Conservation (phyloP, 2,113 vertebrate genomes). For the Uria lomvia region DNA sequence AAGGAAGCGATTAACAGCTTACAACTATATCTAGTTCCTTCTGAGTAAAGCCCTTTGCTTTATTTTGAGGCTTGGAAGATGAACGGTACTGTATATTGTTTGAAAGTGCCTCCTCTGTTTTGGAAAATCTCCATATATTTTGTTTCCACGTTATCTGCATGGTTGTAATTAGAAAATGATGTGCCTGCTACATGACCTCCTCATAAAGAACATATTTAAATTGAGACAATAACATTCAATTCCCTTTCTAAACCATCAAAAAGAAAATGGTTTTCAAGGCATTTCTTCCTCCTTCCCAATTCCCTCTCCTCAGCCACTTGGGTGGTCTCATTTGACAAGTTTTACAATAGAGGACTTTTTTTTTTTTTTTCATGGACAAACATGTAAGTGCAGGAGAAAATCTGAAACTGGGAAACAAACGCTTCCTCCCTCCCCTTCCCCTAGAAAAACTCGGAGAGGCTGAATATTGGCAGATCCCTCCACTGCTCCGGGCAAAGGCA, state of each 20-base stretch:
- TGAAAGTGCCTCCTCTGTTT: not conserved
- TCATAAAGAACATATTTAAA: slow-evolving; percentile 51
- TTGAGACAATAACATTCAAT: slow-evolving; percentile 61
- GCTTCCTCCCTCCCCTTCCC: not conserved
- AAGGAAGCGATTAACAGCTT: slow-evolving; percentile 26
- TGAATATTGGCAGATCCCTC: not conserved
- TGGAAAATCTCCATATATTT: slow-evolving; percentile 56
- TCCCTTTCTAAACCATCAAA: slow-evolving; percentile 69
- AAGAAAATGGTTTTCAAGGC: slow-evolving; percentile 65
- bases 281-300: slow-evolving; percentile 48
- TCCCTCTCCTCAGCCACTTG: slow-evolving; percentile 39
- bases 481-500: not conserved
- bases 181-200: slow-evolving; percentile 62
- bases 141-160: slow-evolving; percentile 41
- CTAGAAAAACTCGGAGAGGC: not conserved
- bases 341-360: slow-evolving; percentile 25
- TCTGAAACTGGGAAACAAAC: slow-evolving; percentile 15
- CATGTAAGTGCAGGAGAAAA: slow-evolving; percentile 38
- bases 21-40: not conserved
- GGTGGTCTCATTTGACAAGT: slow-evolving; percentile 63
- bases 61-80: slow-evolving; percentile 25
- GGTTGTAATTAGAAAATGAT: slow-evolving; percentile 63
- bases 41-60: slow-evolving; percentile 4
- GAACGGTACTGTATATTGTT: not conserved
- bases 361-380: not conserved